Evolutionary conservation across 2,797 vertebrate genomes (phyloP).

Genomic region (Amblyopsis hoosieri): DNA sequence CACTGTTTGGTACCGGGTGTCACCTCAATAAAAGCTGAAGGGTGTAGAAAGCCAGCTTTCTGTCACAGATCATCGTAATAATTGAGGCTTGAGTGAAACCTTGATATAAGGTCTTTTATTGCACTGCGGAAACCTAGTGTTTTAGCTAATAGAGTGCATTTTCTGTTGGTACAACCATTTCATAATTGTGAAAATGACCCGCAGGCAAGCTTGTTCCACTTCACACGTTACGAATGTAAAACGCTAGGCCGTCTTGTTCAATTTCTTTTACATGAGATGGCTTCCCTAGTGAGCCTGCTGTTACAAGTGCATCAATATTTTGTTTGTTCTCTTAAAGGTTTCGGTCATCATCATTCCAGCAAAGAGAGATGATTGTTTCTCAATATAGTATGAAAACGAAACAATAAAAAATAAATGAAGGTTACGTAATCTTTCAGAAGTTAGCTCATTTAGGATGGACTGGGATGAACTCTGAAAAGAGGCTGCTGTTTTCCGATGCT

Average conservation of each 20-base stretch:
- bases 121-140: slow-evolving; percentile 24
- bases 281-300: slow-evolving; percentile 25
- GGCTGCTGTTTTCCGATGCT: slow-evolving; percentile 20
- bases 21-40: too few species aligned
- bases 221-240: slow-evolving; percentile 47
- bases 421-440: slow-evolving; percentile 14
- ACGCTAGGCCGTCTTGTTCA: slow-evolving; percentile 31
- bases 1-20: too few species aligned
- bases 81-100: neutral
- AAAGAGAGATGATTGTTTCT: slow-evolving; percentile 41
- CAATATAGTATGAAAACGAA: slow-evolving; percentile 37
- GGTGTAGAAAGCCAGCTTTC: too few species aligned
- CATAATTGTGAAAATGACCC: slow-evolving; percentile 50
- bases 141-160: slow-evolving; percentile 25
- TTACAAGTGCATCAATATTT: slow-evolving; percentile 30
- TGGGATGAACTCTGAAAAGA: neutral
- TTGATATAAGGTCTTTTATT: slow-evolving; percentile 30
- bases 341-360: slow-evolving; percentile 33
- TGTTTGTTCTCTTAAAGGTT: slow-evolving; percentile 33
- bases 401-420: slow-evolving; percentile 11
- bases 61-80: too few species aligned
- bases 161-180: slow-evolving; percentile 37
- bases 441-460: slow-evolving; percentile 43
- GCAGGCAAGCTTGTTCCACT: slow-evolving; percentile 47
- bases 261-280: slow-evolving; percentile 51